Conservation (phyloP, 2,888 invertebrate species). For the Drosophila peninsularis region DNA sequence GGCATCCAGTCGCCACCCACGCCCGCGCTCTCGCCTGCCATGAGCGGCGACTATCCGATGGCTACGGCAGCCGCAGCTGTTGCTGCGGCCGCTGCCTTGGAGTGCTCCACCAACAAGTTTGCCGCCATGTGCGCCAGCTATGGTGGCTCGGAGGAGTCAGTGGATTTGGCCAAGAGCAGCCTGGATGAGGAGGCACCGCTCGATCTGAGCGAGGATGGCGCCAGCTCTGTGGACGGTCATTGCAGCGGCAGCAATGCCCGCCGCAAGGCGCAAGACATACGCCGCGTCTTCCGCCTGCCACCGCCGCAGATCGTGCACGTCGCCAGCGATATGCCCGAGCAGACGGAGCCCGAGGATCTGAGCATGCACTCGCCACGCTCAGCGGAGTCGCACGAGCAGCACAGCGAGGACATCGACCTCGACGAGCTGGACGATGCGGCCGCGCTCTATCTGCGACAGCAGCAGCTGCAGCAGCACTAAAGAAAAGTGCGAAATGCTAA, state of each 20-base stretch:
- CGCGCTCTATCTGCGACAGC: constrained; percentile 85
- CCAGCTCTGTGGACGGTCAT: constrained; percentile 80
- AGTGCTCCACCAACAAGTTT: constrained; percentile 78
- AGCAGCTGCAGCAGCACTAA: constrained; percentile 60
- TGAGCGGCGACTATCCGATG: constrained; percentile 80
- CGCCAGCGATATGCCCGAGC: constrained; percentile 88
- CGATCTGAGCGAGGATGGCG: constrained; percentile 85
- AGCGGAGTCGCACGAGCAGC: constrained; percentile 70
- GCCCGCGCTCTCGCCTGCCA: constrained; percentile 82
- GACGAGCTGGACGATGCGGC: constrained; percentile 86
- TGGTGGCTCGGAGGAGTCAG: constrained; percentile 83
- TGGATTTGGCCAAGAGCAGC: constrained; percentile 66
- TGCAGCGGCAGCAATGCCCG: constrained; percentile 72
- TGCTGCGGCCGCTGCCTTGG: constrained; percentile 64
- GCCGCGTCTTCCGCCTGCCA: constrained; percentile 85
- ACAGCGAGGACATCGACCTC: constrained; percentile 85
- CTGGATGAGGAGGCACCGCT: constrained; percentile 85
- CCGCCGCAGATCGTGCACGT: constrained; percentile 84
- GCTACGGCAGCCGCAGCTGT: constrained; percentile 46
- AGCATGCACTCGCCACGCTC: constrained; percentile 87
- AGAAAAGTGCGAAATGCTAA: constrained; percentile 30
- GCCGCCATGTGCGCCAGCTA: constrained; percentile 82
- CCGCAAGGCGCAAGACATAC: constrained; percentile 86
- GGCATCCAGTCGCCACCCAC: constrained; percentile 85
- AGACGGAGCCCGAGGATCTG: constrained; percentile 96